Conservation (phyloP, 2,888 invertebrate species). For the Campoplex capitator region DNA sequence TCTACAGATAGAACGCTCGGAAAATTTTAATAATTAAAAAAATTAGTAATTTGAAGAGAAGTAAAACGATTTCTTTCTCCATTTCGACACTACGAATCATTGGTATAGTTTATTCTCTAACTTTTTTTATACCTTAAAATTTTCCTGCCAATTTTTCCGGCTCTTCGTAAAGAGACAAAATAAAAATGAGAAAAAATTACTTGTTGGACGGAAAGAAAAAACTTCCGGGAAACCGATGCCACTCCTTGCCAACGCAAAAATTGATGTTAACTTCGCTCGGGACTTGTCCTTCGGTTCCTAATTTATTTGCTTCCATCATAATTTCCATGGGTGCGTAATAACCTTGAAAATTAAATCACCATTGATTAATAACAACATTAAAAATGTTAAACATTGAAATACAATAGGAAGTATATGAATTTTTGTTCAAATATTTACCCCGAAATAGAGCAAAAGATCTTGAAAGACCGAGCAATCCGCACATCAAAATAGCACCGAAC, state of each 20-base stretch:
- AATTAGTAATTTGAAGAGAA: no score
- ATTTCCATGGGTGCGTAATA: slow-evolving; percentile 97
- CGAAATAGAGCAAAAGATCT: slow-evolving; percentile 87
- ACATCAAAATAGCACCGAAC: slow-evolving; percentile 87
- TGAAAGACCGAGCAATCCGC: slow-evolving; percentile 85
- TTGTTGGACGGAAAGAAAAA: slow-evolving; percentile 94
- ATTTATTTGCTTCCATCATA: slow-evolving; percentile 90
- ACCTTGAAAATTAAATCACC: slow-evolving; percentile 72
- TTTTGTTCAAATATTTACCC: slow-evolving; percentile 81
- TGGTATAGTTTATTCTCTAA: no score
- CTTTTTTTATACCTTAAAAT: not conserved
- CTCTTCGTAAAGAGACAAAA: not conserved
- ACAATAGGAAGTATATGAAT: not conserved
- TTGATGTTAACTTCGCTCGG: slow-evolving; percentile 86
- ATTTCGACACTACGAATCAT: no score
- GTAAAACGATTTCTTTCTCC: no score
- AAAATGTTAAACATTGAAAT: not conserved
- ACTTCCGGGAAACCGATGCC: slow-evolving; percentile 98
- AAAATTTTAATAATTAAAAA: not conserved
- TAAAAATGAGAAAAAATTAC: slow-evolving; percentile 73
- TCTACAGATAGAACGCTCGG: not conserved
- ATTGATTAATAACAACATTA: not conserved
- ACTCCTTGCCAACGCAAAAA: slow-evolving; percentile 98
- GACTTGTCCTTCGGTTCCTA: slow-evolving; percentile 85
- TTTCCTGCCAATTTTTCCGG: not conserved